Percentiles rank a stretch among this genome's conserved stretches.
Evolutionary conservation across 1,140 invertebrate genomes (phyloP).

Genomic region (Plodia interpunctella): DNA sequence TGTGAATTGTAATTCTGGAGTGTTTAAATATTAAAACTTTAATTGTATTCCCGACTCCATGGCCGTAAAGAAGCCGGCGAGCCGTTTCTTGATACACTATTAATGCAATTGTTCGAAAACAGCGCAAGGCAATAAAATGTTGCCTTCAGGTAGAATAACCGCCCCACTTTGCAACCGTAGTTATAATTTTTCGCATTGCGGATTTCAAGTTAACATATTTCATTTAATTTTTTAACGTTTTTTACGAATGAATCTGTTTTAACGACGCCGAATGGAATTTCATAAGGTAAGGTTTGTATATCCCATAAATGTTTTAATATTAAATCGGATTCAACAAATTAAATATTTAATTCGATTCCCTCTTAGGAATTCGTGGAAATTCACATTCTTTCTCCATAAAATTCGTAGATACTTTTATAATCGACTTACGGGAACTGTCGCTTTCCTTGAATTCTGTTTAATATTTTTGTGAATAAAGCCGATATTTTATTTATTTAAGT

Average conservation of each 20-base stretch:
- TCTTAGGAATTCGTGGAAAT: not conserved
- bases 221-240: constrained; percentile 51
- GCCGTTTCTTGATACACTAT: constrained; percentile 65
- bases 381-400: not conserved
- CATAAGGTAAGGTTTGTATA: not conserved
- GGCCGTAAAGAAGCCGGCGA: constrained; percentile 52
- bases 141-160: constrained; percentile 70
- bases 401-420: too few species aligned
- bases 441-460: not conserved
- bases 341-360: not conserved
- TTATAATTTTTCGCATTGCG: constrained; percentile 73
- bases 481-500: too few species aligned
- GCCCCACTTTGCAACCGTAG: constrained; percentile 57
- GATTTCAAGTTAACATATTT: constrained; percentile 60
- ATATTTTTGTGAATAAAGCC: too few species aligned
- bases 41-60: constrained; percentile 56
- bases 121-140: constrained; percentile 66
- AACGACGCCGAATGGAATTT: constrained; percentile 10
- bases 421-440: not conserved
- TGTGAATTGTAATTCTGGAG: constrained; percentile 39
- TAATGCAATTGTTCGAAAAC: constrained; percentile 73
- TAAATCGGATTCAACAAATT: not conserved
- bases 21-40: constrained; percentile 63
- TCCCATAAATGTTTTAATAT: constrained; percentile 2
- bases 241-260: constrained; percentile 27